Conservation (phyloP, 2,888 invertebrate species). For the Phymatocera aterrima region DNA sequence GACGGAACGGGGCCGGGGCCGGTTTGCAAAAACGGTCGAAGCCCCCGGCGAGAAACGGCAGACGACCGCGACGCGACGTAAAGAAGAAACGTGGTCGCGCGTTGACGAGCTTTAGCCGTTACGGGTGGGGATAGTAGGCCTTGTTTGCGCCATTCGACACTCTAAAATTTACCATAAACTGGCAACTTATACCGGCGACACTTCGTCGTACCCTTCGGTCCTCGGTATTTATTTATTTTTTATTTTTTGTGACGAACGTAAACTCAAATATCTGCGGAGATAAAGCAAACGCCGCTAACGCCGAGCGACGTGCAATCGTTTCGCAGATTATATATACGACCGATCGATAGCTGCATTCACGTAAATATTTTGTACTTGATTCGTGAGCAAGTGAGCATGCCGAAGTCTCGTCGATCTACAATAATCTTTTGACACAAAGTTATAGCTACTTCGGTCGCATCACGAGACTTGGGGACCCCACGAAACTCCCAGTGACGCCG, state of each 20-base stretch:
- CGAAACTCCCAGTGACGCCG: slow-evolving; percentile 26
- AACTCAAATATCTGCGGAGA: background rate
- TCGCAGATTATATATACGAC: background rate
- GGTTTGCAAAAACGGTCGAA: slow-evolving; percentile 38
- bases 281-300: background rate
- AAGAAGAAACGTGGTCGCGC: slow-evolving; percentile 19
- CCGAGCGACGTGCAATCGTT: background rate
- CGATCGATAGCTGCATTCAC: background rate
- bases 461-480: background rate
- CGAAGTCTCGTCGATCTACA: background rate
- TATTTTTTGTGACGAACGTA: background rate
- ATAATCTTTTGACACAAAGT: background rate
- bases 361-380: background rate
- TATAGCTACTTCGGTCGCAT: slow-evolving; percentile 39
- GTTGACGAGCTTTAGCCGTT: slow-evolving; percentile 3
- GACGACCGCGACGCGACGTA: slow-evolving; percentile 29
- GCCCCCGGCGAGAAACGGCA: slow-evolving; percentile 23
- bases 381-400: background rate
- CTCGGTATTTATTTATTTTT: too few relatives aligned
- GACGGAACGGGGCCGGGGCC: too few relatives aligned
- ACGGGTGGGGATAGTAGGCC: too few relatives aligned
- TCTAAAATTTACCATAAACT: background rate
- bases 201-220: too few relatives aligned
- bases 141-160: slow-evolving; percentile 2
- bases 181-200: background rate